Base-by-base conservation (phyloP, 2,113 vertebrate species). In the Hemiprocne comata region DNA sequence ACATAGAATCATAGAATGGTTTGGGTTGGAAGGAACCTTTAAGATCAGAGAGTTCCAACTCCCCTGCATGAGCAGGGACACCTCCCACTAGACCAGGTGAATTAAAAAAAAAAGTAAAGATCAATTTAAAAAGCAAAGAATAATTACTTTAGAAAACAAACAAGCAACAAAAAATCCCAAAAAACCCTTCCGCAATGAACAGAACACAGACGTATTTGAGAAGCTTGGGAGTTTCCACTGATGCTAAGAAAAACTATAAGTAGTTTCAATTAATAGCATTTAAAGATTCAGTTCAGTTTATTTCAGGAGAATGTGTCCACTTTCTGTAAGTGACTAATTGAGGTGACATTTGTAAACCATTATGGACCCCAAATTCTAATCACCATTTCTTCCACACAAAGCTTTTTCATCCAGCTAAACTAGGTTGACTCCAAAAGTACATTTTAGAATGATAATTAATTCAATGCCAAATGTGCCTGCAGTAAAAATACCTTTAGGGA, bases 401-500 rank as follows among this genome's bases (percentile, higher is more conserved):
- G 89, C 78, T 95, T 95, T 96, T 96, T 95, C 90, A 95, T 95
- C 42, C 54, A 93, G 76, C 69, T 96, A 94, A 96, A 95, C 89
- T 58, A 97, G 69, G 33, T 74, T 90, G 92, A 93, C 73, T 96
- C 89, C 70, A 94, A 94, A 93, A 95, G 92, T 77, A 94, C 90
- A 91, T 95, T 94, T 97, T 64, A 78, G 74, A 93, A 80, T 84
- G 66, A 95, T 95, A 96, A 97, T 96, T 97, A 96, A 95, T 97
- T 95, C 95, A 95, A 92, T 90, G 87, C 91, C 90, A 94, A 97
- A 91, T 95, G 83, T 90, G 94, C 94, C 94, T 96, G 87, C 90
- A 94, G 95, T 95, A 97, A 96, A 96, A 96, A 92, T 93, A 96
- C 94, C 95, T 97, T 97, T 79, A 96, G 95, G 95, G 95, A 96